Evolutionary conservation across 1,140 invertebrate species (phyloP), one percentile per base, ranked within the genome.

Genomic region (Achroia grisella): DNA sequence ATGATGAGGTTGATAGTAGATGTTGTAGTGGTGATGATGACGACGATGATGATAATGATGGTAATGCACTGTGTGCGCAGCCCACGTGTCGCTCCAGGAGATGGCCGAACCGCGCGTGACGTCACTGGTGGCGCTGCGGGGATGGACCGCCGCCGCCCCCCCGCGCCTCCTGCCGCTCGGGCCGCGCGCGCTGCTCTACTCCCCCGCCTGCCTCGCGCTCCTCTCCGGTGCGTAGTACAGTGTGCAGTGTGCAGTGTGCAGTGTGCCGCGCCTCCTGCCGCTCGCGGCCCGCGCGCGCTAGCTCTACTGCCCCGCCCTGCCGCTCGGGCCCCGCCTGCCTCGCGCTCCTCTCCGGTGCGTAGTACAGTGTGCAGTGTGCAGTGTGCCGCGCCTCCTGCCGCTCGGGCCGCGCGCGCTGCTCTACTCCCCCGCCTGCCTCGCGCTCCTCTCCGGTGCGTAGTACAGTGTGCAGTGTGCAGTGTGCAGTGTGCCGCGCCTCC

Each of bases 71-170:
- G 10, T 23, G 17, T 23, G 17, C 17, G 8, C 50, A 83, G 82
- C 71, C 0, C 71, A 82, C 43, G 49, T 86, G 9, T 62, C 56
- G 14, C 53, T 75, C 37, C 64, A 58, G 39, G 61, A 67, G 13
- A 27, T 48, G 9, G 48, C 39, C 0, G 17, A 13, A 4, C 61
- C 71, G 39, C 56, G 62, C 49, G 67, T 79, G 53, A 34, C 62
- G 58, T 61, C 64, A 13, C 39, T 66, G 52, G 68, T 44, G 59
- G 12, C 47, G 30, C 44, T 71, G 36, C 60, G 63, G 57, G 12
- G 56, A 56, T 31, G 60, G 62, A n/a, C 61, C 52, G 9, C 41
- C 31, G 30, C 33, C 62, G 14, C 66, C 63, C 31, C 42, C 42
- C 37, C 41, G 41, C 10, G 37, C 8, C 35, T 54, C 9, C 34